Base-by-base conservation (phyloP, 2,888 invertebrate genomes). In the Mythimna impura region DNA sequence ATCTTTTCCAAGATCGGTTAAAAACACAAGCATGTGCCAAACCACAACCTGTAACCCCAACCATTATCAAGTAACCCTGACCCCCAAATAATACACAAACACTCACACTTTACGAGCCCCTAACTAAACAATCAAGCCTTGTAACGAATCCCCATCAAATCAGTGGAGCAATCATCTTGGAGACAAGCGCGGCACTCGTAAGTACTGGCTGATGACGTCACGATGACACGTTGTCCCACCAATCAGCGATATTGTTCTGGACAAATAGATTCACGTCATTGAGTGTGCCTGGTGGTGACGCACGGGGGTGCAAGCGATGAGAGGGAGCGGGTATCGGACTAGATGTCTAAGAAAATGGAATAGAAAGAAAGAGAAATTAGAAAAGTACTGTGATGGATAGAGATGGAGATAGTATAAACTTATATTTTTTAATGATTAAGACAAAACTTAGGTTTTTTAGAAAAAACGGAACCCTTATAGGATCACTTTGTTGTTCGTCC, bases 201-300 rank as follows among this genome's bases (percentile, higher is more conserved):
- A 67, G 60, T 54, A 54, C 43, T 36, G 50, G 52, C 10, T 54
- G 57, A 22, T 85, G 85, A 83, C 82, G 83, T 85, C 85, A 85
- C 61, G 2, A 8, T 7, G 34, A 71, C 65, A 66, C 76, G 76
- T 73, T 82, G 78, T 76, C 76, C 81, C 73, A 73, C 82, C 82
- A 83, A 85, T 85, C 82, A 82, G 73, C 74, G 65, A 40, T 76
- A 82, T 80, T 78, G 82, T 82, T 79, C 69, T 71, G 74, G 65
- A 76, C 82, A 85, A 85, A 85, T 73, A 85, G 64, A 79, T 17
- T 75, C 67, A 83, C 86, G 86, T 76, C 84, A 81, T 75, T 66
- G 60, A 77, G 69, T 73, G 61, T 66, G 71, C 22, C 34, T 66
- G 71, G 34, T 55, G 62, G 80, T 78, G 83, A 83, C 80, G 79